phyloP scores from a whole-genome alignment of 2,113 vertebrate genomes.

The Sylvilagus bachmani region DNA sequence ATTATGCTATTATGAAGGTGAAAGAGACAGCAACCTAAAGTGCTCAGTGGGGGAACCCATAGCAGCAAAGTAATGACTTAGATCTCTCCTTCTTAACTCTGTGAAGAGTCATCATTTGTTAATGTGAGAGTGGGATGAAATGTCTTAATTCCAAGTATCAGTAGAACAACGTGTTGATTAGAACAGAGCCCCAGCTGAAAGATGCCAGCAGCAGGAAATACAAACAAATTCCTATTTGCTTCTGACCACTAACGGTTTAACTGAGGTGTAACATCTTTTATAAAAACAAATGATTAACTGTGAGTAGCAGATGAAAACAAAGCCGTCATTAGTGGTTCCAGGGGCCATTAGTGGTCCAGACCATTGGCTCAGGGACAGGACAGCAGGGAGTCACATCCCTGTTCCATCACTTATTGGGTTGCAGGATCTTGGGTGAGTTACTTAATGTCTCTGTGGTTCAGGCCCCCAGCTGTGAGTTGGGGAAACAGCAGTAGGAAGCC shows the following conservation, averaged over 20 bases:
- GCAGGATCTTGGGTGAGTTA: not conserved
- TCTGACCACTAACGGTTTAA: constrained; percentile 42
- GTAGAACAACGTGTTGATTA: constrained; percentile 58
- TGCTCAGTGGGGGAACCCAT: not conserved
- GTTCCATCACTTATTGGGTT: not conserved
- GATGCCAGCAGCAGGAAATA: constrained; percentile 30
- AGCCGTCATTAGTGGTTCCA: not conserved
- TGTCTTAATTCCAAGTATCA: not conserved
- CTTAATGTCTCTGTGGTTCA: not conserved
- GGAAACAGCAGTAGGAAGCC: not conserved
- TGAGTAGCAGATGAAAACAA: constrained; percentile 36
- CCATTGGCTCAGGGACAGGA: not conserved
- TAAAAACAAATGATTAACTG: constrained; percentile 54
- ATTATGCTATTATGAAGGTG: not conserved
- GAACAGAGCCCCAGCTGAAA: not conserved
- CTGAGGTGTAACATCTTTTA: not conserved
- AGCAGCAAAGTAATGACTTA: constrained; percentile 32
- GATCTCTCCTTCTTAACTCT: not conserved
- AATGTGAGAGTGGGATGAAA: constrained; percentile 30
- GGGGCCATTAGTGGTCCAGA: not conserved
- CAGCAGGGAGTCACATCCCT: not conserved
- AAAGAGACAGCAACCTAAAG: not conserved
- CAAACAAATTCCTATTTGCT: constrained; percentile 16
- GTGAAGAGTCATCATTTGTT: not conserved
- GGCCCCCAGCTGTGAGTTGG: not conserved